A percentile compares a stretch with the other conserved stretches of the same genome.
These are phyloP conservation scores for Oryzias sinensis DNA, from an alignment of 2,797 vertebrate species.

Conservation along the genomic window DNA sequence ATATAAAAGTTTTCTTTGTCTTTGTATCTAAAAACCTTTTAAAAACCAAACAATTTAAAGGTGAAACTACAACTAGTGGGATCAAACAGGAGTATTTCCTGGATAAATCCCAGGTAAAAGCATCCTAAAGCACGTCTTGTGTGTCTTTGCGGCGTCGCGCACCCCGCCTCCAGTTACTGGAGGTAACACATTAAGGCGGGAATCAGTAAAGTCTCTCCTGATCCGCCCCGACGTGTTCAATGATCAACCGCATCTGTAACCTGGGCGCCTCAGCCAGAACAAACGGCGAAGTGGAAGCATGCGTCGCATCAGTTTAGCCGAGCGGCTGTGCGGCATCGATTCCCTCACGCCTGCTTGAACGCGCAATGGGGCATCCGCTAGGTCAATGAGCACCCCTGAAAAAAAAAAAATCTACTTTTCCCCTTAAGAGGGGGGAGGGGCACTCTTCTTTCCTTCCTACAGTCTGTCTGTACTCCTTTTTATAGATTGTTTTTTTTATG, in stretches of 20 bases:
- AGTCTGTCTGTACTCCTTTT: slow-evolving; percentile 29
- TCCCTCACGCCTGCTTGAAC: slow-evolving; percentile 66
- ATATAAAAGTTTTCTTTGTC: no score
- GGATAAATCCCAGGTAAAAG: slow-evolving; percentile 15
- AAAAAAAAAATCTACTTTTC: slow-evolving; percentile 5
- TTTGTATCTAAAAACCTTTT: no score
- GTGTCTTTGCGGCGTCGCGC: slow-evolving; percentile 61
- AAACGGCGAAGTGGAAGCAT: slow-evolving; percentile 69
- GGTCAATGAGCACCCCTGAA: slow-evolving; percentile 52
- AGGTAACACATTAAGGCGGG: slow-evolving; percentile 72
- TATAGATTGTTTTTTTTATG: slow-evolving; percentile 56
- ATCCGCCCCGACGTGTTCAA: slow-evolving; percentile 70
- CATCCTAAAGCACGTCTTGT: slow-evolving; percentile 58
- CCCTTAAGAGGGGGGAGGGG: slow-evolving; percentile 18
- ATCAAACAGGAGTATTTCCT: slow-evolving; percentile 24
- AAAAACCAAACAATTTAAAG: no score
- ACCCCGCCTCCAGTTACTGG: slow-evolving; percentile 42
- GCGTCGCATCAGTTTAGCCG: slow-evolving; percentile 63
- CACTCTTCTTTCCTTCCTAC: slow-evolving; percentile 4
- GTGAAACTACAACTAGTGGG: slow-evolving; percentile 23
- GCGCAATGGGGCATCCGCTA: slow-evolving; percentile 59
- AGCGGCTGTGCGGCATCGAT: slow-evolving; percentile 64
- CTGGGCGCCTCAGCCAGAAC: slow-evolving; percentile 67
- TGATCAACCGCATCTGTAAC: slow-evolving; percentile 74
- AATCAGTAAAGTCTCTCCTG: slow-evolving; percentile 66